Conservation (phyloP, 2,113 vertebrate genomes). For the Lophotis ruficrista region DNA sequence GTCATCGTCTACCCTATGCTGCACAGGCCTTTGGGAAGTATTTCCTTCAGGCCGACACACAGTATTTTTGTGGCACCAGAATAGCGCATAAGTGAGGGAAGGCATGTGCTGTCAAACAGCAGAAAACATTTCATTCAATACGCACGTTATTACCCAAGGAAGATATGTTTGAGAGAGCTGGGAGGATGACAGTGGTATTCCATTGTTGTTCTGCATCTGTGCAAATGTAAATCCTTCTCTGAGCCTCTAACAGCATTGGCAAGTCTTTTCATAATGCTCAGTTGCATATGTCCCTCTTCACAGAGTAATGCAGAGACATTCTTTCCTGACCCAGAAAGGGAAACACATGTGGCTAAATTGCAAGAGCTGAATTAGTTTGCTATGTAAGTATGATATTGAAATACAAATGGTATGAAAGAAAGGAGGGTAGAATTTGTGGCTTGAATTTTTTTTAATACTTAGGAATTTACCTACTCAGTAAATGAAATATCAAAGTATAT, state of each 20-base stretch:
- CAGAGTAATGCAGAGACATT: background rate
- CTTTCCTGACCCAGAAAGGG: background rate
- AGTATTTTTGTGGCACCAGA: background rate
- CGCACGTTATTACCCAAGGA: background rate
- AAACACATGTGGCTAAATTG: background rate
- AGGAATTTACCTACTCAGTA: background rate
- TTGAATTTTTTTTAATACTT: background rate
- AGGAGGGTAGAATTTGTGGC: background rate
- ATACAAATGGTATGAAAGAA: background rate
- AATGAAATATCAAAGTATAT: background rate
- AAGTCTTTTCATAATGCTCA: background rate
- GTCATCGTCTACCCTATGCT: background rate
- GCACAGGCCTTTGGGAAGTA: background rate
- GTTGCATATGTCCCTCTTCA: background rate
- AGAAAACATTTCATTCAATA: background rate
- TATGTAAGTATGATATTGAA: background rate
- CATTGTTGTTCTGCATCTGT: background rate
- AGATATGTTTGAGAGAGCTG: background rate
- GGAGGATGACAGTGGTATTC: background rate
- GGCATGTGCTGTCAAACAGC: background rate
- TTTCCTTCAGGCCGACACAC: background rate
- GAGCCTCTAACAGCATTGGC: background rate
- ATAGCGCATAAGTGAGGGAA: background rate
- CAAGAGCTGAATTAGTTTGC: background rate
- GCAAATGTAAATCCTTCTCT: slow-evolving; percentile 6